A percentile compares a stretch with the other conserved stretches of the same genome.
Evolutionary conservation across 2,888 invertebrate genomes (phyloP).

Genomic region (Periphyllus acericola): DNA sequence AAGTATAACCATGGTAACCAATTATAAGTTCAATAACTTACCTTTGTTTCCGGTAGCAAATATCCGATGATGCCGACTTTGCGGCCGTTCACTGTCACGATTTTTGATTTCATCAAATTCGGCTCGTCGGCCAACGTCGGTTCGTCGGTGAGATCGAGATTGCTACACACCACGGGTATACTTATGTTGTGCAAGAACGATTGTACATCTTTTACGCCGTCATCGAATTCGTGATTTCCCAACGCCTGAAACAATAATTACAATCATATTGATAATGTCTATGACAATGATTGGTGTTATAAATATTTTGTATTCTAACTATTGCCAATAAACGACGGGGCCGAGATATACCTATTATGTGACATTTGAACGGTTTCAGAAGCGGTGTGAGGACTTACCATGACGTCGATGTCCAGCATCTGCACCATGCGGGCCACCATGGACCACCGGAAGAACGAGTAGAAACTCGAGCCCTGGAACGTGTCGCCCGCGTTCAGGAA

Average conservation of each 20-base stretch:
- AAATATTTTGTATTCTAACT: too few species aligned
- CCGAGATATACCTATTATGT: too few species aligned
- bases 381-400: constrained; percentile 80
- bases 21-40: too few species aligned
- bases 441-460: constrained; percentile 82
- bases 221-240: constrained; percentile 94
- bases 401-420: constrained; percentile 81
- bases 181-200: constrained; percentile 77
- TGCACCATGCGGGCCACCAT: constrained; percentile 84
- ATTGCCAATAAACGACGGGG: too few species aligned
- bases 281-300: too few species aligned
- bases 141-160: constrained; percentile 77
- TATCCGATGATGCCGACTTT: constrained; percentile 88
- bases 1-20: too few species aligned
- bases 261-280: too few species aligned
- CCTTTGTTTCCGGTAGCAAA: constrained; percentile 82
- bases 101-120: constrained; percentile 74
- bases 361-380: too few species aligned
- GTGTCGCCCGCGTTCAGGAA: constrained; percentile 93
- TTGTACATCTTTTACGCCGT: constrained; percentile 78
- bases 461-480: constrained; percentile 90
- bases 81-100: constrained; percentile 74
- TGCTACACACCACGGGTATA: constrained; percentile 81
- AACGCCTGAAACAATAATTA: constrained; percentile 81
- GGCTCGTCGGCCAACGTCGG: constrained; percentile 71